Evolutionary conservation across 2,797 vertebrate species (phyloP), one percentile per base, ranked within the genome.

Genomic region (Lutjanus argentimaculatus): DNA sequence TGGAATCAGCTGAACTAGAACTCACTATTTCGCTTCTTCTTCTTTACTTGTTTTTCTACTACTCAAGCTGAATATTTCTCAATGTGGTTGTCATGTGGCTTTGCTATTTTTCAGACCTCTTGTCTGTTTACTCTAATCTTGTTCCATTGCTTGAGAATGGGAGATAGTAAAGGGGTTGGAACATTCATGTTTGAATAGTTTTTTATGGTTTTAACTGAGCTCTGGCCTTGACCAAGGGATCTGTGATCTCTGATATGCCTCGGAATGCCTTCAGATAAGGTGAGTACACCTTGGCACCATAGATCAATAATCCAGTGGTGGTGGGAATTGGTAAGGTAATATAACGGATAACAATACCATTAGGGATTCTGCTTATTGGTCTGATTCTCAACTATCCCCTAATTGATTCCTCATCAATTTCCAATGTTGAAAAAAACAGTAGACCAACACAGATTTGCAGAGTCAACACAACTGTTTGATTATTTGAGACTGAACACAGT

Each of bases 1-100:
- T 59, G 69, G 17, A 4, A 42, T 17, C 64, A 85, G 15, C 65
- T 73, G 46, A 67, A 63, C 25, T 72, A 25, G 48, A 85, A 42
- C 57, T 43, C 22, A 11, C 15, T 12, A 3, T 62, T 58, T 59
- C 21, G 30, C 30, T 43, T 21, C 14, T 17, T 45, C 9, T 19
- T 5, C 1, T 40, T 36, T 15, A 5, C 9, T 8, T 49, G 11
- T 19, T 67, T 49, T 43, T 25, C 30, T 15, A 7, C 14, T 43
- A 11, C 12, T 58, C 45, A 21, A 55, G 6, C 30, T 49, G 15
- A 19, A 12, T 30, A 25, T 61, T 59, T 46, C 3, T 22, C 30
- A 45, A 2, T 10, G 22, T 36, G 15, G 30, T 55, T 48, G 53
- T 43, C 6, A 1, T 22, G n/a, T 46, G 17, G 25, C 25, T 52